Percentiles rank a stretch among this genome's conserved stretches.
Evolutionary conservation across 2,797 vertebrate genomes (phyloP).

Genomic region (Muscicapa striata): DNA sequence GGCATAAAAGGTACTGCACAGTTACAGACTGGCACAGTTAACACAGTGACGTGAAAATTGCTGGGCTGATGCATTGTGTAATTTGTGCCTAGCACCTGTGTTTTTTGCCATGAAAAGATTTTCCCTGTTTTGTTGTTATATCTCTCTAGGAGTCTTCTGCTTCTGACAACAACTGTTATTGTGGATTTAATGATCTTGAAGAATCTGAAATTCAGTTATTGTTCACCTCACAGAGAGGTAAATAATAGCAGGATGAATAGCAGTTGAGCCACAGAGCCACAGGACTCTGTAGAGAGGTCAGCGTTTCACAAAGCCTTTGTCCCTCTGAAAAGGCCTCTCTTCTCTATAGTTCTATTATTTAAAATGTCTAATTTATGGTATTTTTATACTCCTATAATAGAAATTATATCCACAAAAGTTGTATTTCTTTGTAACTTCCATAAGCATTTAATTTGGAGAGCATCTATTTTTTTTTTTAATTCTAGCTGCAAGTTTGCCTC

Average conservation of each 20-base stretch:
- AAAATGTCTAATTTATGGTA: slow-evolving; percentile 40
- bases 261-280: background rate
- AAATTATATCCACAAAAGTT: slow-evolving; percentile 22
- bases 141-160: slow-evolving; percentile 40
- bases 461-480: slow-evolving; percentile 19
- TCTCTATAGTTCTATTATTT: slow-evolving; percentile 17
- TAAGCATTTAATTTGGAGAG: slow-evolving; percentile 17
- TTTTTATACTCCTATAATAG: slow-evolving; percentile 17
- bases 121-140: slow-evolving; percentile 44
- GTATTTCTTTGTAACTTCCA: slow-evolving; percentile 15
- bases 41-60: slow-evolving; percentile 59
- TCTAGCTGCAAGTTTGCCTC: background rate
- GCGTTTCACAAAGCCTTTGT: background rate
- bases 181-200: slow-evolving; percentile 65
- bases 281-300: slow-evolving; percentile 6
- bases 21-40: slow-evolving; percentile 24
- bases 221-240: slow-evolving; percentile 50
- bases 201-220: slow-evolving; percentile 61
- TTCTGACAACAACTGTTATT: slow-evolving; percentile 58
- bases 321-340: background rate
- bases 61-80: slow-evolving; percentile 35
- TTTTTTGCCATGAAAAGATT: slow-evolving; percentile 64
- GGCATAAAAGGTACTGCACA: slow-evolving; percentile 15
- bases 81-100: slow-evolving; percentile 67
- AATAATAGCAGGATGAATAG: slow-evolving; percentile 61